Conservation (phyloP, 2,113 vertebrate genomes). For the Ursus arctos region DNA sequence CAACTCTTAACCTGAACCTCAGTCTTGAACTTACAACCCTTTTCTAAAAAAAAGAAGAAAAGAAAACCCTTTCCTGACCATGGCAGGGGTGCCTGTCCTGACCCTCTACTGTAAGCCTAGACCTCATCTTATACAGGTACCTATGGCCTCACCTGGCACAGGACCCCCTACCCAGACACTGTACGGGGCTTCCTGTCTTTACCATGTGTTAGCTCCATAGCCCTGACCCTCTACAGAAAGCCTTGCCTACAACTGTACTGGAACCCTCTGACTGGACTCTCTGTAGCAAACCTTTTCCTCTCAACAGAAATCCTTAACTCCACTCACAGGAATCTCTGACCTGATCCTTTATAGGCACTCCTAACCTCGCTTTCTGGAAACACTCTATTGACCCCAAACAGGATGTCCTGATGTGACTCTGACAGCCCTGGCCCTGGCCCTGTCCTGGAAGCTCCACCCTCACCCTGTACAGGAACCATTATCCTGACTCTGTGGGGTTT, state of each 20-base stretch:
- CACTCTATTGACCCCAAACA: background rate
- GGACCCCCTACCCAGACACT: background rate
- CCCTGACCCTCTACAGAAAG: constrained; percentile 17
- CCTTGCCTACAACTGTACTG: background rate
- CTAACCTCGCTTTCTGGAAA: constrained; percentile 34
- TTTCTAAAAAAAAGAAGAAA: background rate
- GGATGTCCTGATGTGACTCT: constrained; percentile 17
- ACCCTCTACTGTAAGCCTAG: background rate
- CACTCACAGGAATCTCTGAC: background rate
- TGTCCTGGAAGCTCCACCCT: background rate
- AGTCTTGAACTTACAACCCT: background rate
- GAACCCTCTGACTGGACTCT: background rate
- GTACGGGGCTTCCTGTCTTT: background rate
- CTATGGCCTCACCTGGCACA: background rate
- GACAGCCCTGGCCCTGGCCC: background rate
- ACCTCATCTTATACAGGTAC: background rate
- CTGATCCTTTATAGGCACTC: constrained; percentile 3
- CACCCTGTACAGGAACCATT: background rate
- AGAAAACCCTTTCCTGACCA: background rate
- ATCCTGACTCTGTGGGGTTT: background rate
- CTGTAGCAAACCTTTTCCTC: background rate
- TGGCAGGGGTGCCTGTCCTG: background rate
- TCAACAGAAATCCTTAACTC: constrained; percentile 37
- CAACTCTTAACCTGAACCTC: constrained; percentile 16
- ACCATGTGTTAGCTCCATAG: background rate